Conservation (phyloP, 1,140 invertebrate species). For the Bombus polaris region DNA sequence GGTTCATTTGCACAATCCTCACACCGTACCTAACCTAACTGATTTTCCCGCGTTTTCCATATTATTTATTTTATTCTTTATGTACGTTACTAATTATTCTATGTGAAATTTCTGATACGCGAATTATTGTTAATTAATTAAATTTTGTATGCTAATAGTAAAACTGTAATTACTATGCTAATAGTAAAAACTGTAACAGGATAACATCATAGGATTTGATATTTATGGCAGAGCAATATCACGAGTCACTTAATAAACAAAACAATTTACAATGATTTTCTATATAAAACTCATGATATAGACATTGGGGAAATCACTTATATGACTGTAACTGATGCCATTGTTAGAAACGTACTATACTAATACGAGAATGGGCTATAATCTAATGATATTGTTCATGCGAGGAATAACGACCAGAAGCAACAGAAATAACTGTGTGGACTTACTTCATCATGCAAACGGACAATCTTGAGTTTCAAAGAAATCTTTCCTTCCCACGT, state of each 20-base stretch:
- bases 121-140: neutral
- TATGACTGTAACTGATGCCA: neutral
- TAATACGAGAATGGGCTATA: neutral
- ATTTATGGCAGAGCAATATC: neutral
- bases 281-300: neutral
- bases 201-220: neutral
- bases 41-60: slow-evolving; percentile 52
- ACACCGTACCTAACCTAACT: slow-evolving; percentile 52
- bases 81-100: neutral
- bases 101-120: neutral
- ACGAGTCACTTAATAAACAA: neutral
- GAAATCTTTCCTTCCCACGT: slow-evolving; percentile 33
- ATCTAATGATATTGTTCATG: neutral
- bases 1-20: slow-evolving; percentile 12
- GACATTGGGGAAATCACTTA: neutral
- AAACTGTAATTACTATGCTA: too few species aligned
- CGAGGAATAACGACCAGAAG: neutral
- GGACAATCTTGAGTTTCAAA: slow-evolving; percentile 40
- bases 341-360: neutral
- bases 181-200: neutral
- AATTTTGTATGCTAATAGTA: neutral
- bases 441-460: slow-evolving; percentile 59
- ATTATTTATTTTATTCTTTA: slow-evolving; percentile 2
- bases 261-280: neutral
- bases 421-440: slow-evolving; percentile 40